Conservation (phyloP, 2,797 vertebrate genomes). For the Leptatherina wallacei region DNA sequence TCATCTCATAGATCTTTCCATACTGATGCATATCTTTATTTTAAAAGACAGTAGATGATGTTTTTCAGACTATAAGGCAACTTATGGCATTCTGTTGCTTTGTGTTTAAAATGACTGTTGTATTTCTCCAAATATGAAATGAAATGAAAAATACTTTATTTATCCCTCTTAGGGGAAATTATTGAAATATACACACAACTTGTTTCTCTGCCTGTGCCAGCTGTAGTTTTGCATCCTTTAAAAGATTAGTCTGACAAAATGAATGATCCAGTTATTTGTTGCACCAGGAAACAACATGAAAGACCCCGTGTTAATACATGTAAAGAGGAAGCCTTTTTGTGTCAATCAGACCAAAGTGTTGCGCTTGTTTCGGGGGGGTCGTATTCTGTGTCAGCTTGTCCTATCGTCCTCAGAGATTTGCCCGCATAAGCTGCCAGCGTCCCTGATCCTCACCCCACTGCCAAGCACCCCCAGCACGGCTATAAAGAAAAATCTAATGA, state of each 20-base stretch:
- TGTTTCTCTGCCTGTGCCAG: not conserved
- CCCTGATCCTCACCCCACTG: conserved; percentile 23
- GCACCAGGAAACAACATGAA: not conserved
- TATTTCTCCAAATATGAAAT: too few relatives aligned
- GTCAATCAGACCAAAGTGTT: not conserved
- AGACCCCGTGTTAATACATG: not conserved
- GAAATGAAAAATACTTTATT: too few relatives aligned
- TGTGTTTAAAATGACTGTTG: not conserved
- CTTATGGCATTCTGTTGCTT: too few relatives aligned
- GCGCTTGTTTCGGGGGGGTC: conserved; percentile 10
- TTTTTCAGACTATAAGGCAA: not conserved
- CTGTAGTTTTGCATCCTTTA: not conserved
- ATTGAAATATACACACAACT: not conserved
- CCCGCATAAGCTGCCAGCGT: conserved; percentile 31
- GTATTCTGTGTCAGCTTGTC: conserved; percentile 30
- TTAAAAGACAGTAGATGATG: too few relatives aligned
- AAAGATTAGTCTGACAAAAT: not conserved
- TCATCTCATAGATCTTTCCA: conserved; percentile 14
- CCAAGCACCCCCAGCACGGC: conserved; percentile 36
- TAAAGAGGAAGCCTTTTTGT: conserved; percentile 1
- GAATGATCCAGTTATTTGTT: not conserved
- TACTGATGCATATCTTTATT: conserved; percentile 6
- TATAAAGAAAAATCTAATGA: conserved; percentile 75
- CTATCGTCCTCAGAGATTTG: conserved; percentile 45
- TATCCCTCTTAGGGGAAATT: too few relatives aligned